phyloP scores from a whole-genome alignment of 2,113 vertebrate species.

The Callorhinus ursinus region DNA sequence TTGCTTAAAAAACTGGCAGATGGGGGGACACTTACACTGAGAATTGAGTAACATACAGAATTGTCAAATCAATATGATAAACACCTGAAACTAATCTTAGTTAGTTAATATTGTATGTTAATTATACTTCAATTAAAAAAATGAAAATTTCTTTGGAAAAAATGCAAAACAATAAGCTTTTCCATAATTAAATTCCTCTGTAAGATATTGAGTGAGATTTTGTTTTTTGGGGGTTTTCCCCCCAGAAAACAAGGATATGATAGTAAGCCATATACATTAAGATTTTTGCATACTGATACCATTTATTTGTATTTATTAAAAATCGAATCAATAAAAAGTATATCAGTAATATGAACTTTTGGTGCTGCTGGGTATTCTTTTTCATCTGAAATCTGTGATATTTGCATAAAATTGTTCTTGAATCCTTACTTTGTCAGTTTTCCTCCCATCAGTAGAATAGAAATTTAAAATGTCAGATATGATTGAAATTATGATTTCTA shows the following conservation, averaged over 20 bases:
- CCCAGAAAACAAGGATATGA: slow-evolving; percentile 54
- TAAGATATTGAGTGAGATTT: slow-evolving; percentile 63
- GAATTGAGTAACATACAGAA: not conserved
- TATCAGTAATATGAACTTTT: slow-evolving; percentile 14
- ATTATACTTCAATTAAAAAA: not conserved
- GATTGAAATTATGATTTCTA: not conserved
- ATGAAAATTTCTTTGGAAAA: not conserved
- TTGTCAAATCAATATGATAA: not conserved
- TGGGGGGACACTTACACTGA: not conserved
- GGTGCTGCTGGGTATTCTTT: not conserved
- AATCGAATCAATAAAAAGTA: slow-evolving; percentile 40
- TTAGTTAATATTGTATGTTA: not conserved
- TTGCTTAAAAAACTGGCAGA: not conserved
- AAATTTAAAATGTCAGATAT: slow-evolving; percentile 50
- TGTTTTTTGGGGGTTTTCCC: not conserved
- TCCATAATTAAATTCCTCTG: slow-evolving; percentile 52
- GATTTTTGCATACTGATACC: slow-evolving; percentile 1
- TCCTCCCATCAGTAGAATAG: not conserved
- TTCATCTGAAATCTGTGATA: slow-evolving; percentile 47
- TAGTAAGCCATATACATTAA: slow-evolving; percentile 44
- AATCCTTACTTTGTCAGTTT: not conserved
- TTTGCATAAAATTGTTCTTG: slow-evolving; percentile 41
- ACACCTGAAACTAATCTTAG: not conserved
- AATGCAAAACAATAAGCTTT: not conserved
- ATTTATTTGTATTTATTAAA: slow-evolving; percentile 57